Conservation (phyloP, 35 echinoderm and acorn worm species). For the Lytechinus variegatus region DNA sequence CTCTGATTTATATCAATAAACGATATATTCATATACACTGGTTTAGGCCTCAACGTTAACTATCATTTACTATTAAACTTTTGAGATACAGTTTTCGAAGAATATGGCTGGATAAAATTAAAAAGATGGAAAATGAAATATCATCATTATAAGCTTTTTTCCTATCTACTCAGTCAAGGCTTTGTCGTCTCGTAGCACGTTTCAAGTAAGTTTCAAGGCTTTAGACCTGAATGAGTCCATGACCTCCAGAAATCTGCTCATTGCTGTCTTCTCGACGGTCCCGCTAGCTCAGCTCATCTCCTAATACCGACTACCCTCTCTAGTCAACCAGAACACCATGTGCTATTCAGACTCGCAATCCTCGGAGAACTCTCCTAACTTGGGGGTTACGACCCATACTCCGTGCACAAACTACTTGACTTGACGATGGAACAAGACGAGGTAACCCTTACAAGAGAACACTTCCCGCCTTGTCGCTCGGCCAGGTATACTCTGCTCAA, state of each 20-base stretch:
- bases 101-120: too few relatives aligned
- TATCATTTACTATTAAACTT: too few relatives aligned
- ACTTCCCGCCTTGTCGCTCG: not conserved
- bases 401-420: not conserved
- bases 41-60: too few relatives aligned
- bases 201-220: not conserved
- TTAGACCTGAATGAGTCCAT: not conserved
- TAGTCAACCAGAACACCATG: conserved; percentile 20
- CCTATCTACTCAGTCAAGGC: not conserved
- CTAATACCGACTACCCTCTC: conserved; percentile 37
- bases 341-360: conserved; percentile 43
- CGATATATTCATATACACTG: too few relatives aligned
- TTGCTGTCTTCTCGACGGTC: not conserved
- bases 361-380: conserved; percentile 38
- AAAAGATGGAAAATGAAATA: too few relatives aligned
- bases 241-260: not conserved
- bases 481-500: not conserved
- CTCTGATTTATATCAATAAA: too few relatives aligned
- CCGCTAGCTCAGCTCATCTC: conserved; percentile 26
- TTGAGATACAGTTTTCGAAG: too few relatives aligned
- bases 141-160: too few relatives aligned
- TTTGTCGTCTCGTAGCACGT: not conserved
- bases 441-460: not conserved
- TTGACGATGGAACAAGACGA: not conserved
- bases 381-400: conserved; percentile 25